Base-by-base conservation (phyloP, 1,140 invertebrate genomes). In the Diachasmimorpha longicaudata region DNA sequence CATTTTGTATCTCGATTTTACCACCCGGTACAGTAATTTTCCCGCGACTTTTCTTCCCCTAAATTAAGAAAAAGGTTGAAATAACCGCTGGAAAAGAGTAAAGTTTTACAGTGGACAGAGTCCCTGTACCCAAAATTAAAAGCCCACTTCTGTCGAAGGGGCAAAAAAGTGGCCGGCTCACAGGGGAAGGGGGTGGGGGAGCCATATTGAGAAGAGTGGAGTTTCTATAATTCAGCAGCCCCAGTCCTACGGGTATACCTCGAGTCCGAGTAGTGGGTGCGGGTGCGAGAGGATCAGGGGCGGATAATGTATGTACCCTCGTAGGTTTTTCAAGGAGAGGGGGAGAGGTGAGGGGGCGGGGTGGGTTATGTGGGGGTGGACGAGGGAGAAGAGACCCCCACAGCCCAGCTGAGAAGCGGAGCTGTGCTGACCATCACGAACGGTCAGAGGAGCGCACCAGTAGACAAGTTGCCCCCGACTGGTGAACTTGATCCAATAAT, bases 261-360 rank as follows among this genome's bases (percentile, higher is more conserved):
- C 52, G 36, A 46, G 6, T 19, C 39, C 67, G 80, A 80, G 84
- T 75, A 76, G 76, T 68, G 82, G 77, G 73, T 74, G 79, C 75
- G 78, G 78, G 75, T 70, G 72, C 77, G 78, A 78, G 78, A 79
- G 81, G 82, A 82, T 84, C 80, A 81, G 82, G 81, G 83, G 79
- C 74, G 81, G 79, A 85, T 87, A 87, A 87, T 87, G 83, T 87
- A 87, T 87, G 85, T 87, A 87, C 85, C 86, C 86, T 84, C 79
- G 79, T 79, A 75, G 67, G 46, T 70, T 75, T 55, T 63, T 70
- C 37, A 44, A 58, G 46, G 74, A 66, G 46, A 70, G 72, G 52
- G 42, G 72, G 72, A 68, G 37, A 69, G 77, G 75, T 80, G 63
- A 67, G 39, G 71, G 31, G 63, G 77, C 68, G 78, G 78, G 77